Conservation (phyloP, 2,888 invertebrate genomes). For the Apamea sordens region DNA sequence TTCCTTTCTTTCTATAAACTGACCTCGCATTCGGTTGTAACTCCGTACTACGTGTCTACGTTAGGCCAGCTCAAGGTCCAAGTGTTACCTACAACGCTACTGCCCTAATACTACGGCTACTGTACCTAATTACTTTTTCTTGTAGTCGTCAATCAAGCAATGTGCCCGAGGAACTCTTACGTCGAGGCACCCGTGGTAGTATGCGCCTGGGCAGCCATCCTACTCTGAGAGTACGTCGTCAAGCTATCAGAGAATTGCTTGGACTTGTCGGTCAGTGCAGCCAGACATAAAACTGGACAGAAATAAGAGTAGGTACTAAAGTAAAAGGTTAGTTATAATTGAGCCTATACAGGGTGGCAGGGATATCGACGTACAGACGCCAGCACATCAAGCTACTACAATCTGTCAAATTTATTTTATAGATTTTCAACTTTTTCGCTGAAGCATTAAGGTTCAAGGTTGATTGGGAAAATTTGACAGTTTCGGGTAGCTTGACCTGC, state of each 20-base stretch:
- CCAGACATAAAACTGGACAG: background rate
- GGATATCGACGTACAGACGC: too few relatives aligned
- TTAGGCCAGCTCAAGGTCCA: background rate
- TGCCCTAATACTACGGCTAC: too few relatives aligned
- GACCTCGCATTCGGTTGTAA: background rate
- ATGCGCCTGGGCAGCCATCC: conserved; percentile 90
- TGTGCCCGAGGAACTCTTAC: conserved; percentile 67
- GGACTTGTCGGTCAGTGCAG: conserved; percentile 90
- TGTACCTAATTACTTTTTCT: conserved; percentile 1
- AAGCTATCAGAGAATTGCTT: conserved; percentile 91
- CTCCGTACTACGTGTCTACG: background rate
- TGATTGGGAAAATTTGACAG: too few relatives aligned
- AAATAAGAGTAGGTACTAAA: background rate
- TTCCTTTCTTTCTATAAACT: background rate
- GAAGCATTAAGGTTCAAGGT: too few relatives aligned
- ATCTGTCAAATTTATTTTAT: too few relatives aligned
- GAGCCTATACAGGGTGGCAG: background rate
- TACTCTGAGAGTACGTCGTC: conserved; percentile 89
- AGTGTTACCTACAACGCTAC: too few relatives aligned
- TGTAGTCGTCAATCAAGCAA: conserved; percentile 74
- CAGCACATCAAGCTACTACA: too few relatives aligned
- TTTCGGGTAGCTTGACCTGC: too few relatives aligned
- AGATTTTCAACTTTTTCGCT: too few relatives aligned
- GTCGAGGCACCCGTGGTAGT: conserved; percentile 78
- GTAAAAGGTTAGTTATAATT: background rate